These are phyloP conservation scores for Rhynchotus rufescens DNA, from an alignment of 2,797 vertebrate species.

Conservation along the genomic window DNA sequence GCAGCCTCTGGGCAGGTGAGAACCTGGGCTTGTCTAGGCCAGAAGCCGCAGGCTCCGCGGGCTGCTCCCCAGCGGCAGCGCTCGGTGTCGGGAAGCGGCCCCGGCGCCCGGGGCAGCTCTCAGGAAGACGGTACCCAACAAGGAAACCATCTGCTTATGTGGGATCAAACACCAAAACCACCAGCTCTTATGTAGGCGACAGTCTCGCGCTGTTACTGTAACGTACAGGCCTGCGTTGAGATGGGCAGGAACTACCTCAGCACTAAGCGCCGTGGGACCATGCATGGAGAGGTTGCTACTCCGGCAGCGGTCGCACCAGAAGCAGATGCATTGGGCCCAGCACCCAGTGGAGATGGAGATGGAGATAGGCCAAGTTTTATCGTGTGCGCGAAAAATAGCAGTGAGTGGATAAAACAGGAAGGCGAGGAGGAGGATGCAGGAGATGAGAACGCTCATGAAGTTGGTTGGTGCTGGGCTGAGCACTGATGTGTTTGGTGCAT, in stretches of 20 bases:
- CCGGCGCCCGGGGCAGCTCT: background rate
- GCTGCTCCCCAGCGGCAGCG: background rate
- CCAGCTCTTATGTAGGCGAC: background rate
- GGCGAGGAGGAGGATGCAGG: too few species aligned
- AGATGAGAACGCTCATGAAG: too few species aligned
- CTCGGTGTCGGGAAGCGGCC: background rate
- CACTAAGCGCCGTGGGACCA: background rate
- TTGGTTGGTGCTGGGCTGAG: background rate
- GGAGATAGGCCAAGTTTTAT: too few species aligned
- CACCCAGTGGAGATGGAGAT: too few species aligned
- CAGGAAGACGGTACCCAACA: background rate
- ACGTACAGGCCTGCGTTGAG: background rate
- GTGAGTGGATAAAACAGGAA: background rate
- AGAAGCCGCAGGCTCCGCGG: background rate
- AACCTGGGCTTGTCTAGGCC: background rate
- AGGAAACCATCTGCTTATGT: constrained; percentile 34
- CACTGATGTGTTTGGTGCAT: too few species aligned
- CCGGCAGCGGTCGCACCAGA: background rate
- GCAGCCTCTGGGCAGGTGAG: background rate
- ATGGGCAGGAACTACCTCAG: constrained; percentile 25
- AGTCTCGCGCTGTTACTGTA: background rate
- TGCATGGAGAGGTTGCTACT: fast-evolving
- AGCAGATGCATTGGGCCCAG: background rate
- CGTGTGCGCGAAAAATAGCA: background rate
- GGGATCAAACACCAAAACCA: constrained; percentile 29